phyloP scores from a whole-genome alignment of 92 coral and sea anemone species.

The Actinernus sp. region DNA sequence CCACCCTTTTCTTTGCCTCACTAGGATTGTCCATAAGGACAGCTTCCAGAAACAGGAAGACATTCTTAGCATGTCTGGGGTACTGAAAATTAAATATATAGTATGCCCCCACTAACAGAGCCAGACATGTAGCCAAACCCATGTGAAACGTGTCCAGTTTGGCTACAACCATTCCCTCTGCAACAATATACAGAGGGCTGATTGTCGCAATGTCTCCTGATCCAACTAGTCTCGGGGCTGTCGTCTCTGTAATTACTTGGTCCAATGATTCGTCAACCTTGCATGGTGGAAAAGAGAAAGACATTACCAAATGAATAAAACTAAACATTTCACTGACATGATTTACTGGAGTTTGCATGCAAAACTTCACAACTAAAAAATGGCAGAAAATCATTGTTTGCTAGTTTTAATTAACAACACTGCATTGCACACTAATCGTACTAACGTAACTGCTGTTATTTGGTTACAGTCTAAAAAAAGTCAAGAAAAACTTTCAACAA shows the following conservation, averaged over 20 bases:
- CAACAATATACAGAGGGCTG: conserved; percentile 25
- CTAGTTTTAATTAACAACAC: no score
- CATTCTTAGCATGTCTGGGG: conserved; percentile 10
- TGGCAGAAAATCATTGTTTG: no score
- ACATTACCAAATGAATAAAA: no score
- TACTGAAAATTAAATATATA: conserved; percentile 25
- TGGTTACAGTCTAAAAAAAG: no score
- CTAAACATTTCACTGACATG: no score
- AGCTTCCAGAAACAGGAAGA: conserved; percentile 19
- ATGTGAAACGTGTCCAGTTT: conserved; percentile 1
- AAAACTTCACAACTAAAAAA: no score
- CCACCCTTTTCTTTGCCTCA: conserved; percentile 32
- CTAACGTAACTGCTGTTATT: no score
- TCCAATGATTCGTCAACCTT: conserved; percentile 4
- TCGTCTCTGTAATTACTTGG: not conserved
- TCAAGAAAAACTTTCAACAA: no score
- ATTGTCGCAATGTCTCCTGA: conserved; percentile 13
- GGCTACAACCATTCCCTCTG: conserved; percentile 24
- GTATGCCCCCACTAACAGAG: conserved; percentile 21
- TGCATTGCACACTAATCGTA: no score
- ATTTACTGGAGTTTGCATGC: no score
- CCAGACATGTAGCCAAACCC: conserved; percentile 10
- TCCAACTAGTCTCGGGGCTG: conserved; percentile 39
- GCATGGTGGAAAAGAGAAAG: no score
- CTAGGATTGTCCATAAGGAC: conserved; percentile 8